These are phyloP conservation scores for Phymastichus coffea DNA, from an alignment of 1,140 invertebrate species.

Conservation along the genomic window DNA sequence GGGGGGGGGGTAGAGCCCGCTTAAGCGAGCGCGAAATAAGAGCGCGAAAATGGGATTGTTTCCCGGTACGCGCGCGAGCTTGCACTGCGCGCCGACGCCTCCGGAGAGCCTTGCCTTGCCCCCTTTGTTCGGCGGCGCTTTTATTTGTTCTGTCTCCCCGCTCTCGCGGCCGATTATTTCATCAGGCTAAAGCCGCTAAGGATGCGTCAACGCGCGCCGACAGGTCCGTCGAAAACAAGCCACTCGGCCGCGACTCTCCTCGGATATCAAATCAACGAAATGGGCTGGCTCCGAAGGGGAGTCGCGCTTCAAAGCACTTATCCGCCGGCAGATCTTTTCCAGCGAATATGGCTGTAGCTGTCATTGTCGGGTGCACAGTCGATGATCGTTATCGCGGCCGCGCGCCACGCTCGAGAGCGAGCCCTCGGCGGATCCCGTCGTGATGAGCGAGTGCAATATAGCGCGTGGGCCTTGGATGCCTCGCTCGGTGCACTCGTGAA, in stretches of 20 bases:
- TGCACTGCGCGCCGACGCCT: not conserved
- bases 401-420: too few relatives aligned
- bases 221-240: slow-evolving; percentile 10
- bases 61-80: slow-evolving; percentile 24
- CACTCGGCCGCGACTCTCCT: slow-evolving; percentile 8
- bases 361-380: not conserved
- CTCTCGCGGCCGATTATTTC: too few relatives aligned
- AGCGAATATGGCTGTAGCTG: not conserved
- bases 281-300: slow-evolving; percentile 10
- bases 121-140: not conserved
- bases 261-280: slow-evolving; percentile 23
- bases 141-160: not conserved
- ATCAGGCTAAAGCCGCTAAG: too few relatives aligned
- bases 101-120: not conserved
- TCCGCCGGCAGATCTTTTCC: slow-evolving; percentile 16
- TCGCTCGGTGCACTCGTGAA: slow-evolving; percentile 33
- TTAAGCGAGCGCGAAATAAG: slow-evolving; percentile 27
- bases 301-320: slow-evolving; percentile 13
- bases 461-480: slow-evolving; percentile 26
- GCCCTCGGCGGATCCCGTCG: slow-evolving; percentile 2
- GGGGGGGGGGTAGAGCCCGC: too few relatives aligned
- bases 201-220: too few relatives aligned
- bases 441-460: not conserved
- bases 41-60: slow-evolving; percentile 32
- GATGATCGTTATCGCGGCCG: too few relatives aligned